Base-by-base conservation (phyloP, 2,113 vertebrate genomes). In the Gallinago undulata region DNA sequence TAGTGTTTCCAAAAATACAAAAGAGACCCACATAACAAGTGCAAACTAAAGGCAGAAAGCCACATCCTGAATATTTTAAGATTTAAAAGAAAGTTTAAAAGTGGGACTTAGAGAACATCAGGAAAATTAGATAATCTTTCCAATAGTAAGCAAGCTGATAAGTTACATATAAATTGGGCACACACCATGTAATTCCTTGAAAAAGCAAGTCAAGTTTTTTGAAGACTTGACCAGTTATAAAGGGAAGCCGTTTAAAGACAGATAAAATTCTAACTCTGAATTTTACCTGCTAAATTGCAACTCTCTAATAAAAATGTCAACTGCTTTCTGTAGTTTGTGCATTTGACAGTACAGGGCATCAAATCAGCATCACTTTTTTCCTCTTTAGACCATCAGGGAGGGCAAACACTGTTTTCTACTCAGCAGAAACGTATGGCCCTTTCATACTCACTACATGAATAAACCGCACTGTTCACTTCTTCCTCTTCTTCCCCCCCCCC, bases 1-100 rank as follows among this genome's bases (percentile, higher is more conserved):
- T 92, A 96, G 90, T 50, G 89, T 75, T 97, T 97, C 96, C 96
- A 96, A 97, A 97, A 93, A 91, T 60, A 97, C 87, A 90, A 96
- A 56, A 96, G 95, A 97, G 90, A 98, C 96, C 95, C 95, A 95
- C 41, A 79, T 77, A 79, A 39, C 76, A 92, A 76, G 41, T 55
- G 93, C 55, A 97, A 93, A 56, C 39, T 41, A 57, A 84, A 92
- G 57, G 55, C 64, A 96, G 95, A 92, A 94, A 90, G 83, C 48
- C 85, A 96, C 90, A 97, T 84, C 39, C 59, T 94, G 55, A 94
- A 89, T 84, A 90, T 85, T 35, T 72, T 68, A 84, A 78, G 33
- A 91, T 77, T 28, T 45, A 64, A 80, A 87, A 67, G 15, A 50
- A 47, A 92, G 53, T 39, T 83, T 80, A 48, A n/a, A 91, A 92